Conservation (phyloP, 2,888 invertebrate species). For the Stenichneumon culpator region DNA sequence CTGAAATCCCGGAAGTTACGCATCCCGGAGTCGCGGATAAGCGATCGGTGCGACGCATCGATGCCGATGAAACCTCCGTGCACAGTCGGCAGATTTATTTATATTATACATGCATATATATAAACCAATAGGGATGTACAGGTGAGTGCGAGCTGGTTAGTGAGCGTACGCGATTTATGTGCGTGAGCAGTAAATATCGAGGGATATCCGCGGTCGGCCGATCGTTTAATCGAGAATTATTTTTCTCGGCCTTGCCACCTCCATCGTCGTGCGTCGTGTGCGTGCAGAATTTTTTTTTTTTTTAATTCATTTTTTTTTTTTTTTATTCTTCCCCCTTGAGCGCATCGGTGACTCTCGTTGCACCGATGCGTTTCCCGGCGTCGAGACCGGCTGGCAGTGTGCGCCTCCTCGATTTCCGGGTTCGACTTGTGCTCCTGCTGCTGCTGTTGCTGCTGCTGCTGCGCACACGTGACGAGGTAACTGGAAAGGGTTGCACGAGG, state of each 20-base stretch:
- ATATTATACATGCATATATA: conserved; percentile 53
- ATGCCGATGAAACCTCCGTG: conserved; percentile 63
- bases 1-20: conserved; percentile 78
- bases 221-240: conserved; percentile 69
- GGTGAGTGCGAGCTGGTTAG: not conserved
- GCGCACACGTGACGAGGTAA: conserved; percentile 61
- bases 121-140: conserved; percentile 18
- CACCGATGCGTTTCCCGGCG: conserved; percentile 57
- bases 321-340: conserved; percentile 43
- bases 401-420: conserved; percentile 65
- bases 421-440: conserved; percentile 61
- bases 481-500: conserved; percentile 49
- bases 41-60: conserved; percentile 45
- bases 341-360: conserved; percentile 51
- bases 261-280: conserved; percentile 61
- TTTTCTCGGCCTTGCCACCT: conserved; percentile 67
- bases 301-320: conserved; percentile 42
- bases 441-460: conserved; percentile 43
- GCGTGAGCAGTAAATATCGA: conserved; percentile 52
- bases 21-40: conserved; percentile 63
- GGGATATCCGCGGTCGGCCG: conserved; percentile 59
- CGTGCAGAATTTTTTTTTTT: conserved; percentile 46
- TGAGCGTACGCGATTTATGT: conserved; percentile 15
- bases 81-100: conserved; percentile 52
- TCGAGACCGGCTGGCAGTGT: conserved; percentile 52